Conservation (phyloP, 2,888 invertebrate species). For the Callimorpha dominula region DNA sequence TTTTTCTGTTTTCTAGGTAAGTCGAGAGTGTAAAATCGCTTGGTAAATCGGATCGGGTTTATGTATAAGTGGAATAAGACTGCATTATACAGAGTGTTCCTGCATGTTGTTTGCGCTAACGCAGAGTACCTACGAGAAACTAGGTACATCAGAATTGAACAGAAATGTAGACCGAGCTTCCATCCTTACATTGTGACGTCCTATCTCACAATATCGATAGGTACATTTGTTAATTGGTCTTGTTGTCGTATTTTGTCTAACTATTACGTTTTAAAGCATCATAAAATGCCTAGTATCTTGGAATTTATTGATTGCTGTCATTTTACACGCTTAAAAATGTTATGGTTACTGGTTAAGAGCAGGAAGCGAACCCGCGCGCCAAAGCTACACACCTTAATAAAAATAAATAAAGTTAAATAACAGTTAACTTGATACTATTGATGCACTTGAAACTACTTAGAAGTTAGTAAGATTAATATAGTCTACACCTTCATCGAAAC, state of each 20-base stretch:
- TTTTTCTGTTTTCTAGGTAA: not conserved
- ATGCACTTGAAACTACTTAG: not conserved
- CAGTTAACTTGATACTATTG: not conserved
- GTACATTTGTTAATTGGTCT: too few species aligned
- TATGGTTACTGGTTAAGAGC: too few species aligned
- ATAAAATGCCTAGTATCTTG: too few species aligned
- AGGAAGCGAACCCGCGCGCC: not conserved
- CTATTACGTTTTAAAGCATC: too few species aligned
- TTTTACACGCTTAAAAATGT: too few species aligned
- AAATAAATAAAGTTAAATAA: not conserved
- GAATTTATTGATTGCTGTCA: too few species aligned
- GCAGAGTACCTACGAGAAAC: not conserved
- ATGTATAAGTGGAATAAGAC: slow-evolving; percentile 3
- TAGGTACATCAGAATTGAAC: not conserved
- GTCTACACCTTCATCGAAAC: not conserved
- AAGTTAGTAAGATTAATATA: not conserved
- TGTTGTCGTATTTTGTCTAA: too few species aligned
- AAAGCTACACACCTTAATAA: not conserved
- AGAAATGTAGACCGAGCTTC: too few species aligned
- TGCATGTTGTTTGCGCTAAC: not conserved
- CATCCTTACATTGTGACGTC: too few species aligned
- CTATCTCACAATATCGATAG: too few species aligned
- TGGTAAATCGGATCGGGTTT: not conserved
- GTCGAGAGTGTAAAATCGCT: not conserved
- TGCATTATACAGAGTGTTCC: slow-evolving; percentile 6